Evolutionary conservation across 1,140 invertebrate genomes (phyloP), one percentile per base, ranked within the genome.

Genomic region (Drosophila dunni): DNA sequence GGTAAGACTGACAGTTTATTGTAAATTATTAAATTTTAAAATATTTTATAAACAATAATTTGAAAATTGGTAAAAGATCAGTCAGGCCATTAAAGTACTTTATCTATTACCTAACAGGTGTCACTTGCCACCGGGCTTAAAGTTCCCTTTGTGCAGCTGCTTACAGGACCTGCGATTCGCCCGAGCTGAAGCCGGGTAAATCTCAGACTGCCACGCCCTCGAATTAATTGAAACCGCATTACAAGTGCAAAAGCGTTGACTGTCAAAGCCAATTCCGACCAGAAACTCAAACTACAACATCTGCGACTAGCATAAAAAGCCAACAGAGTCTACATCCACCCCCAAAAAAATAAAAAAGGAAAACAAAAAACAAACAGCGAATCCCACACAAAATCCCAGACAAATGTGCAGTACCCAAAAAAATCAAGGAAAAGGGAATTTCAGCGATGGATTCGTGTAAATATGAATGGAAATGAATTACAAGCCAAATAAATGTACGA

Each of bases 391-490:
- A 88, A 88, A 88, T 89, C 80, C 84, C 70, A 77, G 76, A 88
- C 74, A 84, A 85, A 85, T 85, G 81, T 78, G 74, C 70, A 81
- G 54, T 69, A 40, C 40, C 36, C 40, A 38, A 44, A 54, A 63
- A 63, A 63, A 56, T 70, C 36, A 70, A 68, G 36, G 74, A 65
- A 56, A 73, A 63, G 57, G 71, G 66, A 78, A 79, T 56, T 83
- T 56, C 70, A 65, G 50, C 81, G 79, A 84, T 77, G 73, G 45
- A 74, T 53, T 46, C 81, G 78, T 89, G 80, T 89, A 89, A 88
- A 88, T 88, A 88, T 88, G 84, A 89, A 86, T 86, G 83, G 83
- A 88, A 88, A 88, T 88, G 84, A 89, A 88, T 88, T 89, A 88
- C 84, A 88, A 84, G 83, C 78, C 67, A 84, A 84, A 88, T 88